Evolutionary conservation across 2,113 vertebrate genomes (phyloP), one percentile per base, ranked within the genome.

Genomic region (Tyto alba): DNA sequence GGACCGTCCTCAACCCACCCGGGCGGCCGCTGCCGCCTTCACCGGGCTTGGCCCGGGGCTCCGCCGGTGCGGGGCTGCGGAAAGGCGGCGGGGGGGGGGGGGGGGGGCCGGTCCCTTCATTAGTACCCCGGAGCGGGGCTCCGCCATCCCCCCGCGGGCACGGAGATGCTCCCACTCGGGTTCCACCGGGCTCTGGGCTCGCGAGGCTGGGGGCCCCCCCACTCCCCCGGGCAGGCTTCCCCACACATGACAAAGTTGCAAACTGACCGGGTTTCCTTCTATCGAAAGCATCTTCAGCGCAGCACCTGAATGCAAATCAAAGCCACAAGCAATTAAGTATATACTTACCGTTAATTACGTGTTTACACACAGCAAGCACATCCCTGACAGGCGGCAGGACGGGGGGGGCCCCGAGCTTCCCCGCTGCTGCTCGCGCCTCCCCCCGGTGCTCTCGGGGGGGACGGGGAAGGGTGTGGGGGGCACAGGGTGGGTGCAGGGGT

Each of bases 301-400:
- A 6, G 83, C 96, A n/a, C 89, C 85, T 22, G 91, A 57, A 95
- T 95, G 94, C 94, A 96, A 96, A 96, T 97, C 73, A 38, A 90
- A 93, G 94, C 95, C 96, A 50, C 95, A 87, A 95, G 72, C 91
- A 84, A 95, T 96, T 96, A 96, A 95, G 52, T 71, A 4, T 81
- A 26, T 40, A 18, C 84, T 38, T 78, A 74, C 93, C 91, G 89
- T 96, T 95, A 96, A 97, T 96, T 96, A 90, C 16, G 60, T 88
- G 93, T 95, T 95, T 92, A 77, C 93, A 93, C 79, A 92, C 93
- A 90, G 57, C 73, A 77, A 86, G 79, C 90, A 45, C 86, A 20
- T 30, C 89, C 90, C 84, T 57, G 86, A 52, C 67, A 32, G 67
- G 69, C 88, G 1, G 69, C 52, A 4, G 64, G 64, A 84, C 1